phyloP scores from a whole-genome alignment of 2,888 invertebrate species.

The Saturnia japonica region DNA sequence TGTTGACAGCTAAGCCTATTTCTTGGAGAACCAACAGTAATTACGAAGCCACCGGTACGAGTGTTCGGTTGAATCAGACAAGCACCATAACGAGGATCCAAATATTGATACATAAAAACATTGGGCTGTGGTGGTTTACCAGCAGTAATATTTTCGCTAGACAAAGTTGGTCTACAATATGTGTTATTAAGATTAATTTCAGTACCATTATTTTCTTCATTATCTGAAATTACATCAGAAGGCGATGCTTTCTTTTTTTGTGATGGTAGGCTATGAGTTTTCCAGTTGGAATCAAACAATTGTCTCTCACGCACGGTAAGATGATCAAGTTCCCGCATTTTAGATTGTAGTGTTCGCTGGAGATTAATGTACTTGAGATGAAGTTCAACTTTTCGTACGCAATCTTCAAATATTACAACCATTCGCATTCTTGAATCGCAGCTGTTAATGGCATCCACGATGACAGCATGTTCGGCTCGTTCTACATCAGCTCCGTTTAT shows the following conservation, averaged over 20 bases:
- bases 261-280: constrained; percentile 93
- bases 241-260: constrained; percentile 88
- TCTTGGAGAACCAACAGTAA: constrained; percentile 86
- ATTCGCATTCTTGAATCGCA: constrained; percentile 96
- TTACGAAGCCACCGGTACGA: constrained; percentile 86
- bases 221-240: constrained; percentile 67
- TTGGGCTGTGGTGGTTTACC: constrained; percentile 70
- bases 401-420: constrained; percentile 98
- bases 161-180: constrained; percentile 89
- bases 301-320: constrained; percentile 91
- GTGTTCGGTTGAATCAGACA: constrained; percentile 86
- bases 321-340: constrained; percentile 92
- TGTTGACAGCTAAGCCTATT: constrained; percentile 86
- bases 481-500: constrained; percentile 98
- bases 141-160: constrained; percentile 88
- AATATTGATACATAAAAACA: constrained; percentile 85
- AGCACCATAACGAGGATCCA: constrained; percentile 86
- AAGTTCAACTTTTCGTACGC: constrained; percentile 95
- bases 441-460: constrained; percentile 95
- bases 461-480: constrained; percentile 94
- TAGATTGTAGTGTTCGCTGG: constrained; percentile 90
- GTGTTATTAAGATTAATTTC: constrained; percentile 77
- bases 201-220: constrained; percentile 66
- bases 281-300: constrained; percentile 92
- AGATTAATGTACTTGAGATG: constrained; percentile 96